Percentiles rank a stretch among this genome's conserved stretches.
Conservation (phyloP, 2,888 invertebrate genomes). For the Meiosimyza decipiens region DNA sequence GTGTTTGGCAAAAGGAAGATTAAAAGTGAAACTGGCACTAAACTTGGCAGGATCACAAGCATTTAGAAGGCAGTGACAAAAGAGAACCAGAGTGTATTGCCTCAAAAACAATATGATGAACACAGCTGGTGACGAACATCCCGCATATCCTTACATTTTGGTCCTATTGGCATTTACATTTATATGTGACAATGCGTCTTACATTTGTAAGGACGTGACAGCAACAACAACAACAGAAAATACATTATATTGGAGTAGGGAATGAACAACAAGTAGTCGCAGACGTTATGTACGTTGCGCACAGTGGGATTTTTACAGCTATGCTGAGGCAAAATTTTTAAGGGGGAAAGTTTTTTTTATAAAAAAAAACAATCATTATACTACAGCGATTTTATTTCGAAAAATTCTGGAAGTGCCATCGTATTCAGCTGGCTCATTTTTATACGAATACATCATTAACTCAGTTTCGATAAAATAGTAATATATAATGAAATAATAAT, state of each 20-base stretch:
- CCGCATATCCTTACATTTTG: not conserved
- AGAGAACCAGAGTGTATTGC: not conserved
- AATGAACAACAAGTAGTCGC: slow-evolving; percentile 7
- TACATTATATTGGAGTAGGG: not conserved
- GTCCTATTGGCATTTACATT: not conserved
- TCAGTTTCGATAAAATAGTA: too few relatives aligned
- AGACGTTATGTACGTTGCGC: not conserved
- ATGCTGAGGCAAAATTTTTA: too few relatives aligned
- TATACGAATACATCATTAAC: too few relatives aligned
- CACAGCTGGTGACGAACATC: slow-evolving; percentile 10
- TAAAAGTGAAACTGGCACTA: not conserved
- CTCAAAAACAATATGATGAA: not conserved
- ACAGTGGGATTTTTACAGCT: not conserved
- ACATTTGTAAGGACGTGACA: not conserved
- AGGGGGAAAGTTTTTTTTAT: too few relatives aligned
- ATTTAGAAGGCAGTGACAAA: not conserved
- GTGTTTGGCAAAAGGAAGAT: not conserved
- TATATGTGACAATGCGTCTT: slow-evolving; percentile 4
- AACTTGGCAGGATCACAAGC: not conserved
- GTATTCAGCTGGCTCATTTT: too few relatives aligned
- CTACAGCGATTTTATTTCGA: too few relatives aligned
- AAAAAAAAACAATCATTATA: too few relatives aligned
- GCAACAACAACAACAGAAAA: slow-evolving; percentile 2
- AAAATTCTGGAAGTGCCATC: too few relatives aligned
- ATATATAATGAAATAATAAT: too few relatives aligned